Base-by-base conservation (phyloP, 2,113 vertebrate genomes). In the Cathartes aura region DNA sequence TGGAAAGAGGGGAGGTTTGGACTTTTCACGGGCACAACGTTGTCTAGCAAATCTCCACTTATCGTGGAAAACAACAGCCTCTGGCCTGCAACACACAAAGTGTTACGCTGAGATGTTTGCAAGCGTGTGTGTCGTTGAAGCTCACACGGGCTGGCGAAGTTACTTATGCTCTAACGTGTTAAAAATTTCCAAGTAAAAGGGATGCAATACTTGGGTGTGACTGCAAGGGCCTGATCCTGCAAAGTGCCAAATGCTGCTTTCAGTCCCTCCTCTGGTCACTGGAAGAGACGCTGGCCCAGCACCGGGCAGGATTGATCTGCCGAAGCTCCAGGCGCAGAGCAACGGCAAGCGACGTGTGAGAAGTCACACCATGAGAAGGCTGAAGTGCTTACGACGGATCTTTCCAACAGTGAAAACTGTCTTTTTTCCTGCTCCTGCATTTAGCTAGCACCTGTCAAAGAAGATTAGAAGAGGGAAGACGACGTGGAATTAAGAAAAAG, bases 111-210 rank as follows among this genome's bases (percentile, higher is more conserved):
- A 20, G 56, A 6, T 8, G n/a, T 8, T 38, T 30, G 21, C 52
- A 4, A 2, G 3, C 8, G 1, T 1, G 5, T 8, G 10, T 0
- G 48, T 5, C 10, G 70, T 7, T 7, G 17, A 27, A 47, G 73
- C 59, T 48, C 32, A 1, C 50, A 0, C 1, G 3, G 34, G 53
- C 15, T 17, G 15, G 60, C 36, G 1, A 5, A 45, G 48, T 9
- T 7, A 5, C 32, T 23, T 4, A 3, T 3, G 8, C 58, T 84
- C 47, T 50, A 15, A 5, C 0, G 62, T 34, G n/a, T 40, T 67
- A 70, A 47, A 86, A 27, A 43, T 3, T 45, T 12, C 66, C 52
- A 2, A 34, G 16, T 0, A 2, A 9, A 87, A 73, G 67, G 82
- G 47, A 15, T 7, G 36, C 3, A 1, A 7, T 4, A 1, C 23